These are phyloP conservation scores for Akabosia matsudoensis DNA, from an alignment of 1,140 invertebrate species.

Conservation along the genomic window DNA sequence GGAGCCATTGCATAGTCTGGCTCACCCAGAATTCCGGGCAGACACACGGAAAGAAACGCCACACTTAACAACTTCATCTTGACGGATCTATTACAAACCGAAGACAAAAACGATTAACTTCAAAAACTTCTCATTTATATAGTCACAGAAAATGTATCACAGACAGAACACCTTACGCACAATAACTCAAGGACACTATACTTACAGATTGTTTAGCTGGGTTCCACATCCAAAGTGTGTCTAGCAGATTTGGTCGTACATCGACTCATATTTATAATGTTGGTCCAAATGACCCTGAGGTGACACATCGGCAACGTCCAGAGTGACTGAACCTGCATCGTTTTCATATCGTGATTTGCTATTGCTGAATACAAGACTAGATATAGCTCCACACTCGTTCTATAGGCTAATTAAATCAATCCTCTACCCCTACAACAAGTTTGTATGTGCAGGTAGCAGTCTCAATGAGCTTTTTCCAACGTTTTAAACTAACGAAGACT, in stretches of 20 bases:
- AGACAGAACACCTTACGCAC: too few relatives aligned
- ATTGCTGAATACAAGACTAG: neutral
- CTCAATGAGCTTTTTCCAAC: neutral
- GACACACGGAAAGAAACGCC: conserved; percentile 8
- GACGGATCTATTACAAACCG: neutral
- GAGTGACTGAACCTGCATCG: neutral
- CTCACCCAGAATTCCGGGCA: conserved; percentile 20
- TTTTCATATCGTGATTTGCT: neutral
- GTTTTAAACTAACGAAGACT: neutral
- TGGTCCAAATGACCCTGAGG: conserved; percentile 8
- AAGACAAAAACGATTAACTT: neutral
- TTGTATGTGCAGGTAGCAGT: neutral
- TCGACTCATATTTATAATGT: conserved; percentile 19
- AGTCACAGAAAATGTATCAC: neutral
- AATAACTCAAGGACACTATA: conserved; percentile 7
- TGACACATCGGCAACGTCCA: neutral
- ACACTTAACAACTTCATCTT: conserved; percentile 16
- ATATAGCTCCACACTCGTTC: too few relatives aligned
- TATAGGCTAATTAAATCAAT: too few relatives aligned
- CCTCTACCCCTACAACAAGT: too few relatives aligned
- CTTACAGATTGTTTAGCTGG: conserved; percentile 13
- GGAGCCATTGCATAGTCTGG: neutral
- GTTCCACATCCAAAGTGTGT: conserved; percentile 14
- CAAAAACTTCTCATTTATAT: neutral
- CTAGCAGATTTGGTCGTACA: neutral